Percentiles rank a stretch among this genome's conserved stretches.
Evolutionary conservation across 1,140 invertebrate species (phyloP).

Genomic region (Leptonema lineaticorne): DNA sequence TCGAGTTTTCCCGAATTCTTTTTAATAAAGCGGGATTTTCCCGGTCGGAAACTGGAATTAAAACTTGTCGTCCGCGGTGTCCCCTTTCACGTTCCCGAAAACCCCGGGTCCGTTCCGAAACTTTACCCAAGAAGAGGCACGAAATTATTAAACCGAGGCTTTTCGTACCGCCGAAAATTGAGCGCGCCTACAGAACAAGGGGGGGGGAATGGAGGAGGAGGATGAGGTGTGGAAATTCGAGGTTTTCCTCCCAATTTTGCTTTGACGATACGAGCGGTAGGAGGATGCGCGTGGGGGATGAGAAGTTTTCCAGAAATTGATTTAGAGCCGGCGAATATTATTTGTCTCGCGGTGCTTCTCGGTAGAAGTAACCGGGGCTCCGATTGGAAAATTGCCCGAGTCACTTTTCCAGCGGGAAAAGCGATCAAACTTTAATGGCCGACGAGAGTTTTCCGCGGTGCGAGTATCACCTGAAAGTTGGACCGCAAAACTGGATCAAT

Average conservation of each 20-base stretch:
- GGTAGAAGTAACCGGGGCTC: constrained; percentile 24
- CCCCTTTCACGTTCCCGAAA: not conserved
- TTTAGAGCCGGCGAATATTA: constrained; percentile 39
- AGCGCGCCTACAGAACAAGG: too few species aligned
- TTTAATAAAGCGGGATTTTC: constrained; percentile 39
- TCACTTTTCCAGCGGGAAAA: constrained; percentile 18
- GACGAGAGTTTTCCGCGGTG: not conserved
- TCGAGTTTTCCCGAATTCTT: constrained; percentile 35
- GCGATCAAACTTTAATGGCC: constrained; percentile 21
- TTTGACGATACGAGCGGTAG: not conserved
- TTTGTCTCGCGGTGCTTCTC: constrained; percentile 26
- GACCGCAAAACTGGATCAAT: too few species aligned
- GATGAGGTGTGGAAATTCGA: too few species aligned
- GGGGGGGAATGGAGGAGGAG: too few species aligned
- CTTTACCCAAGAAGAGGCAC: too few species aligned
- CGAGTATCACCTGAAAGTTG: too few species aligned
- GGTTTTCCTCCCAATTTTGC: constrained; percentile 10
- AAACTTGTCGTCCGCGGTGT: constrained; percentile 34
- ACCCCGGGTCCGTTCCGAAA: too few species aligned
- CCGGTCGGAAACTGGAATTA: constrained; percentile 36
- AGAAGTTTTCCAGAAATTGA: constrained; percentile 40
- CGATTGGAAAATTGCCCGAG: constrained; percentile 38
- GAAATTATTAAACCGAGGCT: too few species aligned
- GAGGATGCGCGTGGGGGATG: constrained; percentile 9
- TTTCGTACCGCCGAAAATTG: too few species aligned